Evolutionary conservation across 2,888 invertebrate genomes (phyloP), one percentile per base, ranked within the genome.

Genomic region (Kryphioiulus occultus): DNA sequence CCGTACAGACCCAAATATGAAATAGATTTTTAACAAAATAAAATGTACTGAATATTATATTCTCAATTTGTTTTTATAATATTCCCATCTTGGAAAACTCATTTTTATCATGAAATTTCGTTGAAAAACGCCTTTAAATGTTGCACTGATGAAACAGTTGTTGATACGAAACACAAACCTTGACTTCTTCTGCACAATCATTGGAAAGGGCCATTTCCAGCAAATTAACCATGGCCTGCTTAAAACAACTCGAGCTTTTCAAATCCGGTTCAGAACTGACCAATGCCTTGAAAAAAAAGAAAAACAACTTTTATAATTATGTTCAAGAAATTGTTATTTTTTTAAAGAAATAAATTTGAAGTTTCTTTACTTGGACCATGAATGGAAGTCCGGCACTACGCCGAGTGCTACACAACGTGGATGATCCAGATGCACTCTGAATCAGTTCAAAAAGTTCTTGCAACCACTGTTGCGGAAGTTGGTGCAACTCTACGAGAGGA

Each of bases 361-460:
- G 15, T 59, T 0, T n/a, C 4, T 30, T 32, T 19, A 83, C 83
- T n/a, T 96, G 95, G 89, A 97, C 94, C 93, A 98, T 95, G 91
- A 96, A 98, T 0, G 99, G 99, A 87, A 99, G 93, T 0, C 99
- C 99, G 17, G 98, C 99, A 92, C 98, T 98, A 89, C 99, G 93
- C 32, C 99, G 93, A 0, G 98, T 98, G 7, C 96, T 94, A 91
- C 96, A 96, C 19, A 96, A 92, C 91, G 94, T 94, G 0, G 92
- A 91, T 89, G 92, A 92, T 15, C 68, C 86, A 87, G 26, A 12
- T 85, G 87, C 86, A 59, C 78, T 87, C 53, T 85, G 68, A n/a
- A 93, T 90, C 59, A 91, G 91, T 0, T 87, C 86, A 89, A 93
- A 90, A 82, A 93, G 91, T 85, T 92, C 90, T 22, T 90, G 87